Evolutionary conservation across 2,888 invertebrate genomes (phyloP).

Genomic region (Alcis repandata): DNA sequence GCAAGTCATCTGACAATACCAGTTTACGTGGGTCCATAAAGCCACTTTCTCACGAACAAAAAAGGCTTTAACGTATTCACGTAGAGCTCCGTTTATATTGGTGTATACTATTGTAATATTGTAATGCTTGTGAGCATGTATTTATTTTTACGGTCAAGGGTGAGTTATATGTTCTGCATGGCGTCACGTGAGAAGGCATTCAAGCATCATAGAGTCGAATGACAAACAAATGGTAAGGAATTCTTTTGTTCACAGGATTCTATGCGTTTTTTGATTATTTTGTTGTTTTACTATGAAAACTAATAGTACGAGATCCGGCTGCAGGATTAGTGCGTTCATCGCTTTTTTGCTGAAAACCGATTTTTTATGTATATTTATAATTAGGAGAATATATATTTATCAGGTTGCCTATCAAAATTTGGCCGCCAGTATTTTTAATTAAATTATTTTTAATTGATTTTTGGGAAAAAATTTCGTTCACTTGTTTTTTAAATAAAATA

Average conservation of each 20-base stretch:
- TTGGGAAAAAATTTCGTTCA: too few species aligned
- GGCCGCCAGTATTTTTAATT: too few species aligned
- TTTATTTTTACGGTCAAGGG: conserved; percentile 76
- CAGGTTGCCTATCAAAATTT: too few species aligned
- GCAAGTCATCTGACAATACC: conserved; percentile 55
- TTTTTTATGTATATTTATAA: too few species aligned
- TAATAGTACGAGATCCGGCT: too few species aligned
- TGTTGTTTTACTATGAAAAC: too few species aligned
- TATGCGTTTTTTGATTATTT: conserved; percentile 50
- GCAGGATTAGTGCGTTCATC: too few species aligned
- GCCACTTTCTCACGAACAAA: conserved; percentile 37
- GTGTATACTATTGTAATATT: conserved; percentile 34
- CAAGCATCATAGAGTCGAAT: conserved; percentile 52
- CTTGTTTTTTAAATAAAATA: too few species aligned
- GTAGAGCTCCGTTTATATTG: conserved; percentile 49
- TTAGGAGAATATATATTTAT: too few species aligned
- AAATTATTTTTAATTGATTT: too few species aligned
- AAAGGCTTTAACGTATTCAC: conserved; percentile 34
- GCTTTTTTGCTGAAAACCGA: too few species aligned
- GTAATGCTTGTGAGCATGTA: conserved; percentile 48
- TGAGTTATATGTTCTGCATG: conserved; percentile 54
- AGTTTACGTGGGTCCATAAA: conserved; percentile 44
- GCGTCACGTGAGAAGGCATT: conserved; percentile 62
- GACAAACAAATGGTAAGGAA: conserved; percentile 53
- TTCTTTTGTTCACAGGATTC: conserved; percentile 55